Conservation (phyloP, 2,113 vertebrate species). For the Tretioscincus oriximinensis region DNA sequence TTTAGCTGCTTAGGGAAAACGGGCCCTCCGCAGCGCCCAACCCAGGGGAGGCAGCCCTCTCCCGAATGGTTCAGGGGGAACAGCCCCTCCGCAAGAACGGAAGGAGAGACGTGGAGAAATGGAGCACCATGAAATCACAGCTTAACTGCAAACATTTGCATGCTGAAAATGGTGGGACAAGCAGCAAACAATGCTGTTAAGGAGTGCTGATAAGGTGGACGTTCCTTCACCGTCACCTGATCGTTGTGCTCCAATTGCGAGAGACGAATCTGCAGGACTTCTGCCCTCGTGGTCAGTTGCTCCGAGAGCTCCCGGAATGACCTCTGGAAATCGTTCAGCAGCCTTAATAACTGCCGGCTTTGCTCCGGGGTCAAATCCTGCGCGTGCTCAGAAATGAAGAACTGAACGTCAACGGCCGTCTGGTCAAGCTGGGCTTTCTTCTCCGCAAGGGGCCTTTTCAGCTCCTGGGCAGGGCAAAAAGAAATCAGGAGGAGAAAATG, state of each 20-base stretch:
- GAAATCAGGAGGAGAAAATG: background rate
- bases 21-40: rapidly evolving
- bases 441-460: conserved; percentile 71
- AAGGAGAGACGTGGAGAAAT: background rate
- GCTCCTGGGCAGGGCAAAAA: conserved; percentile 67
- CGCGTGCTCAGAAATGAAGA: conserved; percentile 87
- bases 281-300: conserved; percentile 64
- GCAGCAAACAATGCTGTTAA: background rate
- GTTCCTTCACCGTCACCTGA: conserved; percentile 68
- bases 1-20: background rate
- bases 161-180: background rate
- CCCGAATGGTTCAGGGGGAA: conserved; percentile 13
- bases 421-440: conserved; percentile 78
- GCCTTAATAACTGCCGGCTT: conserved; percentile 82
- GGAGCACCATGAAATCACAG: conserved; percentile 6
- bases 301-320: conserved; percentile 80
- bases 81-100: rapidly evolving
- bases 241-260: conserved; percentile 68
- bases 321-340: conserved; percentile 85
- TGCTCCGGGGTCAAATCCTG: conserved; percentile 86
- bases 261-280: conserved; percentile 73
- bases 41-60: too few relatives aligned
- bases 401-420: conserved; percentile 81
- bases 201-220: conserved; percentile 33
- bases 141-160: conserved; percentile 34